These are phyloP conservation scores for Acleris holmiana DNA, from an alignment of 2,888 invertebrate genomes.

Conservation along the genomic window DNA sequence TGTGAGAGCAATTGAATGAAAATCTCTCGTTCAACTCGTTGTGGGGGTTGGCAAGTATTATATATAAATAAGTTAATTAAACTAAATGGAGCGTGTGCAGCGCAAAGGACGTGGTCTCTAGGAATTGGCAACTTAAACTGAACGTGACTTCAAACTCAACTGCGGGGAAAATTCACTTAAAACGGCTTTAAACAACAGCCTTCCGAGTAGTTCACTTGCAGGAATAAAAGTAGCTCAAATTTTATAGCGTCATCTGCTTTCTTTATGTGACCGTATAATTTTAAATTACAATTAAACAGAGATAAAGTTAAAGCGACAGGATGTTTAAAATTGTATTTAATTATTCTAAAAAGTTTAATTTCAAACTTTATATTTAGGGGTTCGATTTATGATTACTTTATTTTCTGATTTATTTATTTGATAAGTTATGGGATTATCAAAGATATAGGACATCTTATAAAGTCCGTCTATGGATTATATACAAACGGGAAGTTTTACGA, in stretches of 20 bases:
- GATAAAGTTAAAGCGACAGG: too few relatives aligned
- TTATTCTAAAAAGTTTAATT: too few relatives aligned
- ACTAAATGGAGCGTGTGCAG: slow-evolving; percentile 19
- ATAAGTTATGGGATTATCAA: too few relatives aligned
- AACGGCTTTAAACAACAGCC: slow-evolving; percentile 20
- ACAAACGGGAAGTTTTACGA: too few relatives aligned
- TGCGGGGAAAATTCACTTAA: slow-evolving; percentile 33
- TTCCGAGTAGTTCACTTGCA: slow-evolving; percentile 14
- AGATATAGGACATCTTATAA: too few relatives aligned
- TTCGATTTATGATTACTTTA: too few relatives aligned
- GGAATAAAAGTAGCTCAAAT: not conserved
- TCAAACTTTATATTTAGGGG: too few relatives aligned
- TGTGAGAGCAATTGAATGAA: not conserved
- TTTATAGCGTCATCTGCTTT: slow-evolving; percentile 2
- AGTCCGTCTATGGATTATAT: too few relatives aligned
- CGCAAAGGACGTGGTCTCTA: slow-evolving; percentile 22
- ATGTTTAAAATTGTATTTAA: too few relatives aligned
- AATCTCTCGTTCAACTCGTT: not conserved
- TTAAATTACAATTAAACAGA: not conserved
- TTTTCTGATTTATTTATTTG: too few relatives aligned
- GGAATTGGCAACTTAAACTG: slow-evolving; percentile 33
- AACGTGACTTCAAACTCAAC: slow-evolving; percentile 34
- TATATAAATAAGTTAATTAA: slow-evolving; percentile 28
- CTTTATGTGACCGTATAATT: not conserved
- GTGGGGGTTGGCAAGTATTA: not conserved